These are phyloP conservation scores for Oncopodura yosiiana DNA, from an alignment of 1,140 invertebrate genomes.

Conservation along the genomic window DNA sequence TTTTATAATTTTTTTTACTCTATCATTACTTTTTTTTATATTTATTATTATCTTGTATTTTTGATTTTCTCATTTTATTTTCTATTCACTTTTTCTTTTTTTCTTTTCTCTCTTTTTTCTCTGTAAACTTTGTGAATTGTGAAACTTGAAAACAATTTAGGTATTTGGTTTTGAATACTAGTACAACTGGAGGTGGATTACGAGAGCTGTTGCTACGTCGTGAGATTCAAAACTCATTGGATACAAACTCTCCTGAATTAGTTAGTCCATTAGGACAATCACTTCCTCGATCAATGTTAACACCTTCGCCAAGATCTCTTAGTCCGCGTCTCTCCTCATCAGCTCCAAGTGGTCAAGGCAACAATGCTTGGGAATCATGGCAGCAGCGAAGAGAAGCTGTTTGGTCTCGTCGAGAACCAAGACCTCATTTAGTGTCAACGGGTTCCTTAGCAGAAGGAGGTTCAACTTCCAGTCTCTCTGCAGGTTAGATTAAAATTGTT, in stretches of 20 bases:
- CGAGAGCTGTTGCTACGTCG: conserved; percentile 31
- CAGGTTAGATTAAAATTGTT: conserved; percentile 43
- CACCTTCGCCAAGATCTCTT: conserved; percentile 31
- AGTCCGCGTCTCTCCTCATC: conserved; percentile 62
- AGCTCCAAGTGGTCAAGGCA: conserved; percentile 62
- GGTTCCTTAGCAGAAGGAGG: conserved; percentile 72
- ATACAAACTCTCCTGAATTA: conserved; percentile 37
- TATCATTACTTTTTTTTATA: no score
- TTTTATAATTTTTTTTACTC: no score
- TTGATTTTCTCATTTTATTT: no score
- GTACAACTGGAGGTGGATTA: conserved; percentile 25
- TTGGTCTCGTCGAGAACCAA: conserved; percentile 70
- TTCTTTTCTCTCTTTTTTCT: no score
- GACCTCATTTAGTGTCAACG: conserved; percentile 75
- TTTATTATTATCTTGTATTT: no score
- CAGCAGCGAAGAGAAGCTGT: conserved; percentile 54
- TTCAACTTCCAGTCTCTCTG: conserved; percentile 75
- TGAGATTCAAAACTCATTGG: conserved; percentile 33
- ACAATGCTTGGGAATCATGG: conserved; percentile 34
- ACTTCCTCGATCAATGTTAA: conserved; percentile 36
- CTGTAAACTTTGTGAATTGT: no score
- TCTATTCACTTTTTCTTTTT: no score
- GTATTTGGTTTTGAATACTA: not conserved
- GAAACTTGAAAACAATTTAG: no score
- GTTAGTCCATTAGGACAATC: conserved; percentile 40